Conservation (phyloP, 2,113 vertebrate genomes). For the Sphyrna mokarran region DNA sequence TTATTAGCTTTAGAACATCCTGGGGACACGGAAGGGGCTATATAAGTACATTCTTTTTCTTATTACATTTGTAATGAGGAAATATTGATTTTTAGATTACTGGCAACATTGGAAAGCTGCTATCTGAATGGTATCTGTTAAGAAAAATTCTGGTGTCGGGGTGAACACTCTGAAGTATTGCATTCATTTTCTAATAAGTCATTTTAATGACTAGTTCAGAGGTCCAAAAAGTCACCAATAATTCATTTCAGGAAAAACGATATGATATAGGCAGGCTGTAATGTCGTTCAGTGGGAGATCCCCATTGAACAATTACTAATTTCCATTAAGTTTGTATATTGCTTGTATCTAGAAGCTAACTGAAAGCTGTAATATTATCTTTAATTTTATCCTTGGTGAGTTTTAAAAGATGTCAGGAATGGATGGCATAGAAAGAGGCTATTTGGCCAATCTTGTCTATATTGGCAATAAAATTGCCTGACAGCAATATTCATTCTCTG, state of each 20-base stretch:
- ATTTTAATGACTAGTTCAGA: not conserved
- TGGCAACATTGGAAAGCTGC: not conserved
- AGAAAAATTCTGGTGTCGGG: not conserved
- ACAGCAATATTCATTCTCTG: not conserved
- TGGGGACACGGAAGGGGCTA: not conserved
- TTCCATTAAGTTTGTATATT: not conserved
- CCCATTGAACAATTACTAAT: not conserved
- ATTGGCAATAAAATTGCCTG: not conserved
- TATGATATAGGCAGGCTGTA: not conserved
- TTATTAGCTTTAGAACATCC: not conserved
- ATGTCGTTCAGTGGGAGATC: not conserved
- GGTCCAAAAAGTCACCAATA: not conserved
- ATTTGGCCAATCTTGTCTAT: too few species aligned
- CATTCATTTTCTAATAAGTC: not conserved
- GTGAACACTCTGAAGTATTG: not conserved
- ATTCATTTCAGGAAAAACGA: not conserved
- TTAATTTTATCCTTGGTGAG: not conserved
- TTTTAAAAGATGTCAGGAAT: not conserved
- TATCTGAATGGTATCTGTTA: not conserved
- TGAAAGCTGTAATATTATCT: not conserved
- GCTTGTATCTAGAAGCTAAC: not conserved
- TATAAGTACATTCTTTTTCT: not conserved
- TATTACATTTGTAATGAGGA: not conserved
- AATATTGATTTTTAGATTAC: not conserved
- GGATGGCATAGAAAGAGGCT: not conserved